These are phyloP conservation scores for Lanistes nyassanus DNA, from an alignment of 1,140 invertebrate species.

Conservation along the genomic window DNA sequence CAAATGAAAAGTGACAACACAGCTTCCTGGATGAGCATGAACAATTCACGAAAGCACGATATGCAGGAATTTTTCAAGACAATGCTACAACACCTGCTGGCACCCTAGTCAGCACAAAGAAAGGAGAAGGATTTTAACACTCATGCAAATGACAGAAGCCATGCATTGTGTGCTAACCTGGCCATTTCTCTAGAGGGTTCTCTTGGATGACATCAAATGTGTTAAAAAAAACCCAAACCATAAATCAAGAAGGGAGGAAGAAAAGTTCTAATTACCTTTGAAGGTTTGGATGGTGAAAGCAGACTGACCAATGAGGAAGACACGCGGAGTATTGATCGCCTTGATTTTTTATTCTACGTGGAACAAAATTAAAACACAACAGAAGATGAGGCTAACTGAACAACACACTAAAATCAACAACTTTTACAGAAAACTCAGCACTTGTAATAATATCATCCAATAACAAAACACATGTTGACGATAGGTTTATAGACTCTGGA, in stretches of 20 bases:
- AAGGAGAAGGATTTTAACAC: neutral
- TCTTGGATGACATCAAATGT: neutral
- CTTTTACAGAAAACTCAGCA: too few species aligned
- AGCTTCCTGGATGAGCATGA: neutral
- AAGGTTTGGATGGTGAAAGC: conserved; percentile 44
- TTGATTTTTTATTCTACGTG: conserved; percentile 43
- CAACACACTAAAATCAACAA: neutral
- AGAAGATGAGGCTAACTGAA: neutral
- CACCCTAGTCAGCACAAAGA: neutral
- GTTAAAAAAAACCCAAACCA: conserved; percentile 15
- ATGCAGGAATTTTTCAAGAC: neutral
- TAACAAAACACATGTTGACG: too few species aligned
- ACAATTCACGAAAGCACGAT: neutral
- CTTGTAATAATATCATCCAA: too few species aligned
- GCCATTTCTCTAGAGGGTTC: neutral
- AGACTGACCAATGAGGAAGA: conserved; percentile 50
- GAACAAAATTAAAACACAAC: conserved; percentile 20
- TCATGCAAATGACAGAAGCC: neutral
- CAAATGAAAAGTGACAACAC: neutral
- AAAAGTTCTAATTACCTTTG: conserved; percentile 37
- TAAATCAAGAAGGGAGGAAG: conserved; percentile 2
- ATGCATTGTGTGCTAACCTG: neutral
- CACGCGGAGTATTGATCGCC: conserved; percentile 42
- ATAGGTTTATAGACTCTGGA: too few species aligned
- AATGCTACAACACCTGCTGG: too few species aligned